Base-by-base conservation (phyloP, 2,888 invertebrate species). In the Scaptomyza tumidula region DNA sequence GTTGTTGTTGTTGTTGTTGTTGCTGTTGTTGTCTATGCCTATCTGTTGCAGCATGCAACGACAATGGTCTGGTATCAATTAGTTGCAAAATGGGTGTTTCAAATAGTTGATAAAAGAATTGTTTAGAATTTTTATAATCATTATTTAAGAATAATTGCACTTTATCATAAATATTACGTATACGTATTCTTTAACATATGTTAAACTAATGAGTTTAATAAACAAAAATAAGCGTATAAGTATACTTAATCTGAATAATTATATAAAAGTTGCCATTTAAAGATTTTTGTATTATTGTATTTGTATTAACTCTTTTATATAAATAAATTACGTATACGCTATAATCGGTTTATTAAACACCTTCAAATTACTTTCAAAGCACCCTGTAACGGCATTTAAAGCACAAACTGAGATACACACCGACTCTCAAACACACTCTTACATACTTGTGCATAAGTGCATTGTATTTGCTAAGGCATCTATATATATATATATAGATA, bases 391-490 rank as follows among this genome's bases (percentile, higher is more conserved):
- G 43, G 49, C 55, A 72, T 1, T 19, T 19, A 2, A 19, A 19
- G 19, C 19, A 19, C 19, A 19, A 19, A 69, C 65, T 65, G 78
- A 78, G 24, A 39, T 39, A 54, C 54, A 61, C 29, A 65, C 24
- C 29, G 31, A 52, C 19, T 48, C 41, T 16, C 10, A 19, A 43
- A 53, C 31, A 44, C 39, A 56, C 19, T 27, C 16, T 44, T 31
- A n/a, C 43, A 41, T 31, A 62, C 27, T 5, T 16, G n/a, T 16
- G 5, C 39, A 39, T 59, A 80, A 78, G 78, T 70, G 24, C 24
- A 24, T 24, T 24, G 24, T 84, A 82, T 88, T 88, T 81, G 81
- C 83, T 81, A 86, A 83, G 89, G 83, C 88, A 86, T 39, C 24
- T 24, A 24, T 7, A 1, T 29, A 6, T 27, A 4, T 27, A 6